Percentiles rank a stretch among this genome's conserved stretches.
Evolutionary conservation across 2,888 invertebrate genomes (phyloP).

Genomic region (Gryllus longicercus): DNA sequence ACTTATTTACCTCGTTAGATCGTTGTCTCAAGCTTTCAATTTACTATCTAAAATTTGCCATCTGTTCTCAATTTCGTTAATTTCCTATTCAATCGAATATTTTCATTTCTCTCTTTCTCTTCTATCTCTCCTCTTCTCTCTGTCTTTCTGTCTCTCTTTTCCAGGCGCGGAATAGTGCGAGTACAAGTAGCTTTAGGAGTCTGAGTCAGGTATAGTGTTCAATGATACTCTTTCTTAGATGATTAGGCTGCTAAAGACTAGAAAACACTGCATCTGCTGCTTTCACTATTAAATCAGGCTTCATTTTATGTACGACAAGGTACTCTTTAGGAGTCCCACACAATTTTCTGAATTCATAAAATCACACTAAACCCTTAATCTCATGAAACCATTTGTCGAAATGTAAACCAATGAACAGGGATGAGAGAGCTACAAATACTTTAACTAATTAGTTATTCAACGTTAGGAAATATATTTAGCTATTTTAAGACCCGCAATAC

Average conservation of each 20-base stretch:
- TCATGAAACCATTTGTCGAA: no score
- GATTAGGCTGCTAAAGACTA: neutral
- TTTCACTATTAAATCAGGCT: neutral
- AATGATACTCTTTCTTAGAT: neutral
- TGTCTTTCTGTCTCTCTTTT: conserved; percentile 52
- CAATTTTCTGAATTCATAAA: no score
- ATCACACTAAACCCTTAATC: no score
- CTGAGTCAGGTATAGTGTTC: conserved; percentile 70
- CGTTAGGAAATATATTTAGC: no score
- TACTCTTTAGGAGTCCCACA: no score
- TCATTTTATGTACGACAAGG: neutral
- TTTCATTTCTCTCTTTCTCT: conserved; percentile 28
- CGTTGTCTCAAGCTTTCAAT: neutral
- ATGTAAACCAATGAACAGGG: no score
- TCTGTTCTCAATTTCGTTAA: no score
- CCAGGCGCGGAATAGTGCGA: conserved; percentile 78
- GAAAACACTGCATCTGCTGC: neutral
- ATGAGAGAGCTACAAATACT: no score
- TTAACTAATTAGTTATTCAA: no score
- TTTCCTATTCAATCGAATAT: neutral
- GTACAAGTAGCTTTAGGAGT: conserved; percentile 88
- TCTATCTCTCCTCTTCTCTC: conserved; percentile 31
- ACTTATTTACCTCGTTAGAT: conserved; percentile 28
- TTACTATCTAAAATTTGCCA: no score
- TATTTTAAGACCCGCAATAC: no score